Evolutionary conservation across 2,113 vertebrate genomes (phyloP).

Genomic region (Irena cyanogastra): DNA sequence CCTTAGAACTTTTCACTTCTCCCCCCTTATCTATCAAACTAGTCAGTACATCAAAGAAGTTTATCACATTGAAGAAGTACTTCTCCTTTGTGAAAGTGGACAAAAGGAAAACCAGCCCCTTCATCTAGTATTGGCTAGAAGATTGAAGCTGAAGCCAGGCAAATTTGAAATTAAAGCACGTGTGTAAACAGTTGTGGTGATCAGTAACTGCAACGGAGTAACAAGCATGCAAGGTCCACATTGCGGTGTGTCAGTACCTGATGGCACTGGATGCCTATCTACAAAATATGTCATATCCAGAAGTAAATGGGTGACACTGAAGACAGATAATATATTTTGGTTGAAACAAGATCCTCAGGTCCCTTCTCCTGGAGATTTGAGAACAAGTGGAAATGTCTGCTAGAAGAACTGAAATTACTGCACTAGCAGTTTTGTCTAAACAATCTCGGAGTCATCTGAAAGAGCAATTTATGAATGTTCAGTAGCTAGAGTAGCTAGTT

Average conservation of each 20-base stretch:
- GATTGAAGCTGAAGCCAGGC: background rate
- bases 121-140: background rate
- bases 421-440: background rate
- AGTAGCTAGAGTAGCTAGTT: background rate
- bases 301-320: background rate
- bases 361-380: background rate
- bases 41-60: background rate
- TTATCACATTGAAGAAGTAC: background rate
- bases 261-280: background rate
- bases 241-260: background rate
- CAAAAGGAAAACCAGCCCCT: background rate
- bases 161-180: background rate
- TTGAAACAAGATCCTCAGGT: background rate
- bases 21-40: background rate
- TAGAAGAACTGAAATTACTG: background rate
- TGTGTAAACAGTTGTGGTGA: background rate
- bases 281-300: background rate
- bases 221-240: background rate
- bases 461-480: background rate
- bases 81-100: background rate
- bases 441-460: background rate
- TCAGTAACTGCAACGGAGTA: background rate
- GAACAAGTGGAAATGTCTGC: background rate
- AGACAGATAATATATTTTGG: background rate
- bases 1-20: background rate